Percentiles rank a stretch among this genome's conserved stretches.
Conservation (phyloP, 2,888 invertebrate genomes). For the Molorchus minor region DNA sequence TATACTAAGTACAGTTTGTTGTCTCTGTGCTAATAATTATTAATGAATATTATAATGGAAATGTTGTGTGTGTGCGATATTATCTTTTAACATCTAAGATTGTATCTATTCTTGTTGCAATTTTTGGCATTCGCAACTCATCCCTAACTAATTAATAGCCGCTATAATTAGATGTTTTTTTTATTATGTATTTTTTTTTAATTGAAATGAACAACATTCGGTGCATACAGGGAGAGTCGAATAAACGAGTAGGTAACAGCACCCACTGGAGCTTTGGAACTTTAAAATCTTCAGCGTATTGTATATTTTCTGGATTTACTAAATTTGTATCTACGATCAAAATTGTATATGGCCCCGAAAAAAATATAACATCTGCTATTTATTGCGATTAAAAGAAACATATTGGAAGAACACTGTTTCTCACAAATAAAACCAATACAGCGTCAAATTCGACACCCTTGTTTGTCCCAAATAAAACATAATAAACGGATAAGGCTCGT, state of each 20-base stretch:
- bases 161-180: conserved; percentile 10
- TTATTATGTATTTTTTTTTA: no score
- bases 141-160: conserved; percentile 20
- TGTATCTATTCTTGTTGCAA: conserved; percentile 23
- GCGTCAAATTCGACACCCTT: conserved; percentile 56
- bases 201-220: no score
- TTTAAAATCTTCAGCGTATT: no score
- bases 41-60: conserved; percentile 24
- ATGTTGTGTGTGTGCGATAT: conserved; percentile 7
- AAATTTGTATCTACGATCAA: no score
- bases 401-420: not conserved
- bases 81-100: conserved; percentile 15
- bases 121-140: conserved; percentile 20
- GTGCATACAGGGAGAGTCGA: no score
- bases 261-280: no score
- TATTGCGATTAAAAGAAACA: not conserved
- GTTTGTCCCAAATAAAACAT: conserved; percentile 55
- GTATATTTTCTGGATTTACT: no score
- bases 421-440: conserved; percentile 27
- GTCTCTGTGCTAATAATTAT: conserved; percentile 12
- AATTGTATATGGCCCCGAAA: no score
- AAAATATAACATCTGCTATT: conserved; percentile 11
- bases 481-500: conserved; percentile 48
- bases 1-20: conserved; percentile 5
- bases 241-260: no score